Conservation (phyloP, 2,888 invertebrate species). For the Omphaloscelis lunosa region DNA sequence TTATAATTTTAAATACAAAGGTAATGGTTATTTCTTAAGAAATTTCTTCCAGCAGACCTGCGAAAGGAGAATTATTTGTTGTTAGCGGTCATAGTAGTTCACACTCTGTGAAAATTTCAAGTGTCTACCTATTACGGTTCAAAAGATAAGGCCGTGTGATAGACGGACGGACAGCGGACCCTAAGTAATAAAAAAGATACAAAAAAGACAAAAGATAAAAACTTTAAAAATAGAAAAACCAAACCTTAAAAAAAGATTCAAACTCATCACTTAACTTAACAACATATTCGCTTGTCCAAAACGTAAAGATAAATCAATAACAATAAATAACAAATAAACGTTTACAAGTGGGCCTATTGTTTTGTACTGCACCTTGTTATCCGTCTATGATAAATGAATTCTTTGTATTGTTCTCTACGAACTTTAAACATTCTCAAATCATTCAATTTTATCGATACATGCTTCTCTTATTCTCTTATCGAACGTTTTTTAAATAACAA, state of each 20-base stretch:
- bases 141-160: too few species aligned
- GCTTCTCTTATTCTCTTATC: slow-evolving; percentile 52
- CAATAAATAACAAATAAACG: slow-evolving; percentile 69
- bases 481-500: slow-evolving; percentile 41
- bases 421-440: slow-evolving; percentile 64
- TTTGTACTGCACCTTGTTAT: slow-evolving; percentile 69
- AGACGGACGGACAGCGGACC: too few species aligned
- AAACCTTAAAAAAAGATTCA: neutral
- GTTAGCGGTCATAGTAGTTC: too few species aligned
- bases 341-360: slow-evolving; percentile 71
- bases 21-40: too few species aligned
- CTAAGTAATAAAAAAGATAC: too few species aligned
- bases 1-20: too few species aligned
- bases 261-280: slow-evolving; percentile 29
- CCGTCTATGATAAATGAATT: slow-evolving; percentile 72
- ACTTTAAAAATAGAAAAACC: neutral
- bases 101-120: too few species aligned
- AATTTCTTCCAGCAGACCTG: too few species aligned
- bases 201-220: too few species aligned
- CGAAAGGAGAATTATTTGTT: too few species aligned
- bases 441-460: slow-evolving; percentile 65
- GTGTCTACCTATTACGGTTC: too few species aligned
- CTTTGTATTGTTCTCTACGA: slow-evolving; percentile 64
- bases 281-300: slow-evolving; percentile 62
- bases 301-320: slow-evolving; percentile 67